Conservation (phyloP, 2,888 invertebrate species). For the Ochropleura plecta region DNA sequence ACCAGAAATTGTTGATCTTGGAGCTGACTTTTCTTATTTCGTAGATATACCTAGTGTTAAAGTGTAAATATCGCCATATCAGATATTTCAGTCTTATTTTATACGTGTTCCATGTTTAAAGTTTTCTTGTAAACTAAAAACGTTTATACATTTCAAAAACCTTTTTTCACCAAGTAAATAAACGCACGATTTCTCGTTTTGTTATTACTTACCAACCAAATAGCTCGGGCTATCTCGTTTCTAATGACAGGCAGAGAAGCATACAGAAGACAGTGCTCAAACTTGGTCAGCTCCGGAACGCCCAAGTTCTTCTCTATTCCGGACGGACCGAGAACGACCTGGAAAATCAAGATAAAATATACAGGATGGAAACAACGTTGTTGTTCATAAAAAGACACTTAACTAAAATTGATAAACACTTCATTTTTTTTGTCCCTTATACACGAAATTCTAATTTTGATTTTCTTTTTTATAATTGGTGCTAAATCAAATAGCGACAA, state of each 20-base stretch:
- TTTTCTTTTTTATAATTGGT: too few species aligned
- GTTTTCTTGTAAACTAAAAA: not conserved
- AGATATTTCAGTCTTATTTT: not conserved
- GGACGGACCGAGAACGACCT: constrained; percentile 83
- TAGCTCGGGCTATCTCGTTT: constrained; percentile 83
- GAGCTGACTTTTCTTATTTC: not conserved
- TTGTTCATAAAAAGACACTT: too few species aligned
- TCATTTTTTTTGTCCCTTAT: too few species aligned
- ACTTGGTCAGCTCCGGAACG: constrained; percentile 84
- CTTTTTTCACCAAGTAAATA: not conserved
- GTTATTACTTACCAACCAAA: constrained; percentile 81
- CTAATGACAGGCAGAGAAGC: constrained; percentile 82
- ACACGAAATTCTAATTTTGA: too few species aligned
- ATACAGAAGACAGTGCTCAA: constrained; percentile 84
- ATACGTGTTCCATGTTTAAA: not conserved
- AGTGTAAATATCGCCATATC: not conserved
- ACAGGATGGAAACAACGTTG: too few species aligned
- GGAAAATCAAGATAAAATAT: constrained; percentile 4
- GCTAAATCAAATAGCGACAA: too few species aligned
- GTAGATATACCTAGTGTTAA: not conserved
- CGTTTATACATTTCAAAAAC: not conserved
- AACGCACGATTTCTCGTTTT: not conserved
- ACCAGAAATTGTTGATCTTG: too few species aligned
- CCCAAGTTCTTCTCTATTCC: constrained; percentile 84
- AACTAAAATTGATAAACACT: too few species aligned